Conservation (phyloP, 2,797 vertebrate species). For the Chloroceryle inda region DNA sequence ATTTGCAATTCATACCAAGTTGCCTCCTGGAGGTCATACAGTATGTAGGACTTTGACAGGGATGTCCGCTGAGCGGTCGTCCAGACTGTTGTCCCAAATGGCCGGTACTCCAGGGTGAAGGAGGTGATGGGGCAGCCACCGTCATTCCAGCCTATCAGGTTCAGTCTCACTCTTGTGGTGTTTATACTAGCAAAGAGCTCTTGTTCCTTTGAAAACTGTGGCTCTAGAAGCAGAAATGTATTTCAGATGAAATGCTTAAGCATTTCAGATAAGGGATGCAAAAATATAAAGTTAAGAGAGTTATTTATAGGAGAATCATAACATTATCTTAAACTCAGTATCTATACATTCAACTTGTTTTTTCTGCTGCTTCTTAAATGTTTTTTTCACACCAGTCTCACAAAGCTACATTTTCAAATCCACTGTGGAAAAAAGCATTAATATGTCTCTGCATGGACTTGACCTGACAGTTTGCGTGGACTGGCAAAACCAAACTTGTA, state of each 20-base stretch:
- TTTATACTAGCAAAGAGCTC: constrained; percentile 98
- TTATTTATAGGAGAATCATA: not conserved
- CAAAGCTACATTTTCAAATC: not conserved
- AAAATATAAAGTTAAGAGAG: not conserved
- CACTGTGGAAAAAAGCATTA: not conserved
- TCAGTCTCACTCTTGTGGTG: constrained; percentile 91
- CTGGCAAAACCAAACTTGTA: not conserved
- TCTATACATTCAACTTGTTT: not conserved
- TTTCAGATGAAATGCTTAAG: not conserved
- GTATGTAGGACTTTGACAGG: constrained; percentile 93
- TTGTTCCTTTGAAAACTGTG: constrained; percentile 98
- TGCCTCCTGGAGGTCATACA: constrained; percentile 95
- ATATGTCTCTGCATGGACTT: not conserved
- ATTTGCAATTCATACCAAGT: constrained; percentile 98
- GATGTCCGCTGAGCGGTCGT: constrained; percentile 94
- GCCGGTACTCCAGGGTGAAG: constrained; percentile 95
- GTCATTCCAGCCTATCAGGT: constrained; percentile 97
- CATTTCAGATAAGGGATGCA: not conserved
- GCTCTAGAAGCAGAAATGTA: constrained; percentile 81
- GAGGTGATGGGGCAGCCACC: constrained; percentile 97
- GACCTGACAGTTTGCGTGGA: not conserved
- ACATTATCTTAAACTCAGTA: not conserved
- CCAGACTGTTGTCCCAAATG: constrained; percentile 92
- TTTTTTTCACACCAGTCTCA: not conserved
- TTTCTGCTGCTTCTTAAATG: fast-evolving